Percentiles rank a stretch among this genome's conserved stretches.
phyloP scores from a whole-genome alignment of 2,797 vertebrate species.

The Sebastes hopkinsi region DNA sequence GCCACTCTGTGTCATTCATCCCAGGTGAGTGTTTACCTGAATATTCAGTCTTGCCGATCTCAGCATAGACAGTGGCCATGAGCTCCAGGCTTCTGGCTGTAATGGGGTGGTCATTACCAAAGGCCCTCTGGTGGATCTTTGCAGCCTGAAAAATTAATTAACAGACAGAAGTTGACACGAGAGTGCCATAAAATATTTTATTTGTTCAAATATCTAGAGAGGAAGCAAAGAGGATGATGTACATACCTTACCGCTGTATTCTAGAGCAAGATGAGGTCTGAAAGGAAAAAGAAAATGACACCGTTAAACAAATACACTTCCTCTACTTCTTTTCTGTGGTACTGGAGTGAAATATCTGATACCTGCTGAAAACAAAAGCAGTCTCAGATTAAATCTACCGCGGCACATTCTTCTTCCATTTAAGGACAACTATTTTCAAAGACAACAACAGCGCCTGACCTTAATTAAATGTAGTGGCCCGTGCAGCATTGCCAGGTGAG shows the following conservation, averaged over 20 bases:
- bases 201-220: background rate
- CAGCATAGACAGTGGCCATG: slow-evolving; percentile 84
- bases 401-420: slow-evolving; percentile 7
- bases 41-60: slow-evolving; percentile 86
- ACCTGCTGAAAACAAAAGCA: background rate
- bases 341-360: background rate
- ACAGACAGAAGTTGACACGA: background rate
- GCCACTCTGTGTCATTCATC: background rate
- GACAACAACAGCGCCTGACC: slow-evolving; percentile 24
- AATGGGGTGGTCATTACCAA: slow-evolving; percentile 84
- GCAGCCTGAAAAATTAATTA: slow-evolving; percentile 75
- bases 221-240: background rate
- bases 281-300: slow-evolving; percentile 39
- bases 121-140: slow-evolving; percentile 85
- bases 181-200: background rate
- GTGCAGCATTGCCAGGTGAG: slow-evolving; percentile 24
- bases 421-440: slow-evolving; percentile 29
- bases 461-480: slow-evolving; percentile 32
- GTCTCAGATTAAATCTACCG: background rate
- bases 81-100: slow-evolving; percentile 85
- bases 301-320: background rate
- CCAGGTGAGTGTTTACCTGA: slow-evolving; percentile 74
- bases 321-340: background rate
- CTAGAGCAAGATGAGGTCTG: slow-evolving; percentile 86
- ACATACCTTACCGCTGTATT: slow-evolving; percentile 86